These are phyloP conservation scores for Ceyx margarethae DNA, from an alignment of 2,113 vertebrate species.

Conservation along the genomic window DNA sequence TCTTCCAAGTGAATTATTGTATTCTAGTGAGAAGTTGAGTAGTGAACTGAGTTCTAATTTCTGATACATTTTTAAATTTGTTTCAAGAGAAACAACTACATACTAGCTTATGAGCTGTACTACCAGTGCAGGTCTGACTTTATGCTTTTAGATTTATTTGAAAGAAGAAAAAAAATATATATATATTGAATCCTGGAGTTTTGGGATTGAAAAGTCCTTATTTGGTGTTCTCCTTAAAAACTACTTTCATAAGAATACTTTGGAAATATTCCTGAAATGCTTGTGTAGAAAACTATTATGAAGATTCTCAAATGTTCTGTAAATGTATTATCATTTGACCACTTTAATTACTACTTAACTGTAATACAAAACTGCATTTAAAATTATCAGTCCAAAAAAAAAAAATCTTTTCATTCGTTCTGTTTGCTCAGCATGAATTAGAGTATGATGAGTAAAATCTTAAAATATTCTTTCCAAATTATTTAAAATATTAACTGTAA, in stretches of 20 bases:
- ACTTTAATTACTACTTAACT: background rate
- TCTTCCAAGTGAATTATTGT: background rate
- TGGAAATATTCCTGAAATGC: background rate
- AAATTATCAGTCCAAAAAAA: background rate
- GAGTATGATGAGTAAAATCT: background rate
- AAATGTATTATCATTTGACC: background rate
- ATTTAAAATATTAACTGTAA: background rate
- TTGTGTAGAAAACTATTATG: background rate
- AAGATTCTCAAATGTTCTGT: background rate
- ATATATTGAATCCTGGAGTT: background rate
- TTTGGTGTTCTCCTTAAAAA: background rate
- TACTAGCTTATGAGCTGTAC: background rate
- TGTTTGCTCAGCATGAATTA: background rate
- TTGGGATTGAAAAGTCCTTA: background rate
- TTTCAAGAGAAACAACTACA: background rate
- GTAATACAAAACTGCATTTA: background rate
- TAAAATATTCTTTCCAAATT: background rate
- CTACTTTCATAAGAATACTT: background rate
- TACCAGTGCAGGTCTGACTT: background rate
- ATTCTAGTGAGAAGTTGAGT: background rate
- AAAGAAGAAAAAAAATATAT: background rate
- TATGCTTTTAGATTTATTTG: background rate
- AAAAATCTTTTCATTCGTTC: background rate
- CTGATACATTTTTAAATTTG: background rate
- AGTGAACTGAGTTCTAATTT: background rate